Percentiles rank a stretch among this genome's conserved stretches.
These are phyloP conservation scores for Callipepla californica DNA, from an alignment of 2,113 vertebrate genomes.

Conservation along the genomic window DNA sequence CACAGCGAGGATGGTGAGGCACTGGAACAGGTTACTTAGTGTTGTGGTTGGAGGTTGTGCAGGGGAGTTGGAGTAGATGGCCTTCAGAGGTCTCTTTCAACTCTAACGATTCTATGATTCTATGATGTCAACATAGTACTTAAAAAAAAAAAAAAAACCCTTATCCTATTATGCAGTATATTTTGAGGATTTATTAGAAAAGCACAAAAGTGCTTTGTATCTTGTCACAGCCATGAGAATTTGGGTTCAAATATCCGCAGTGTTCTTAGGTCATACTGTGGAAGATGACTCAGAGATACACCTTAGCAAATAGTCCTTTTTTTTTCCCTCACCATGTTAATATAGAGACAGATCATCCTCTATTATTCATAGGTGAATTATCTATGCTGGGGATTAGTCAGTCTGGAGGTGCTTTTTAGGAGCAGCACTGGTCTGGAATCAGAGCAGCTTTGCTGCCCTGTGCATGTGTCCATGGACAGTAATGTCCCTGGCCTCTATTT, in stretches of 20 bases:
- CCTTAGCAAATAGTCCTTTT: background rate
- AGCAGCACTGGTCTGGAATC: background rate
- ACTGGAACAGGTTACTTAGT: too few relatives aligned
- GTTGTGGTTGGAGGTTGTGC: too few relatives aligned
- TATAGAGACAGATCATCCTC: background rate
- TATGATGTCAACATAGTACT: background rate
- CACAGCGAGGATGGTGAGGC: too few relatives aligned
- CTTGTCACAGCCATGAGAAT: background rate
- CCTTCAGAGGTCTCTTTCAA: too few relatives aligned
- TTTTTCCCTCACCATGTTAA: background rate
- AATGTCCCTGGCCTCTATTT: fast-evolving
- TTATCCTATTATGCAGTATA: background rate
- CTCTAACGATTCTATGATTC: too few relatives aligned
- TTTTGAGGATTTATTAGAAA: background rate
- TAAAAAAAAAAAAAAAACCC: background rate
- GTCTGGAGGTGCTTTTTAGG: background rate
- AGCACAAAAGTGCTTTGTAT: background rate
- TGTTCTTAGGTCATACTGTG: background rate
- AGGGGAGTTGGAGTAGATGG: too few relatives aligned
- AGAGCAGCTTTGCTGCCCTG: background rate
- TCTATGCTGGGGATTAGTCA: background rate
- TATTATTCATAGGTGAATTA: background rate
- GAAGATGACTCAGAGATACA: background rate
- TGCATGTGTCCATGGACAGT: fast-evolving
- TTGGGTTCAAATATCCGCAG: background rate